Evolutionary conservation across 2,888 invertebrate genomes (phyloP), one percentile per base, ranked within the genome.

Genomic region (Acrocyrtus sp.): DNA sequence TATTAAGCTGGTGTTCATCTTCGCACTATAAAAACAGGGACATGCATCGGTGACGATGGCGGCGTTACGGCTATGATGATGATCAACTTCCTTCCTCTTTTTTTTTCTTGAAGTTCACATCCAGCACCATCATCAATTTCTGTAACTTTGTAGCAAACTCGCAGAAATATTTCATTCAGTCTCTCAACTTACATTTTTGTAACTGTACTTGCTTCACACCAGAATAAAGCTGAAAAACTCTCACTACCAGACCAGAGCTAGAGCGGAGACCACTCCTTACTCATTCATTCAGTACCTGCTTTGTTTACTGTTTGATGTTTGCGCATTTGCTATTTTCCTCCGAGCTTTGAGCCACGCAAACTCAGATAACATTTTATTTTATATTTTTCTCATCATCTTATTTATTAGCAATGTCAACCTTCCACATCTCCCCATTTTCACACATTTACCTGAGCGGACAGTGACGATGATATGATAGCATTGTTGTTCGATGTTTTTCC

Each of bases 371-470:
- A 39, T 39, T 39, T 12, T 39, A 39, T 10, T 39, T 10, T 10
- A 39, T 10, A 39, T 10, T 39, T 12, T 17, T 15, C n/a, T 5
- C 56, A 24, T 41, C 24, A 10, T 39, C 8, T 12, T 39, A 39
- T 39, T 10, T 5, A 45, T 45, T 66, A 66, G 47, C 48, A 66
- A 48, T 66, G 48, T 66, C 65, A 56, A 48, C 24, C 26, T 29
- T 53, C 26, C 50, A 50, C 50, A 50, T 26, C 24, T 24, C 26
- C 22, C n/a, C 19, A 48, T 56, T 56, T 56, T 66, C 47, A 56
- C 45, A 56, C 50, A 51, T 51, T 66, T 51, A 34, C 4, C 34
- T 60, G 22, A 24, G 34, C 24, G 43, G 12, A 21, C 10, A 1
- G 15, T 29, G 47, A 10, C 21, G 17, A 27, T 45, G 26, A 27